phyloP scores from a whole-genome alignment of 2,797 vertebrate species.

The Lithobates pipiens region DNA sequence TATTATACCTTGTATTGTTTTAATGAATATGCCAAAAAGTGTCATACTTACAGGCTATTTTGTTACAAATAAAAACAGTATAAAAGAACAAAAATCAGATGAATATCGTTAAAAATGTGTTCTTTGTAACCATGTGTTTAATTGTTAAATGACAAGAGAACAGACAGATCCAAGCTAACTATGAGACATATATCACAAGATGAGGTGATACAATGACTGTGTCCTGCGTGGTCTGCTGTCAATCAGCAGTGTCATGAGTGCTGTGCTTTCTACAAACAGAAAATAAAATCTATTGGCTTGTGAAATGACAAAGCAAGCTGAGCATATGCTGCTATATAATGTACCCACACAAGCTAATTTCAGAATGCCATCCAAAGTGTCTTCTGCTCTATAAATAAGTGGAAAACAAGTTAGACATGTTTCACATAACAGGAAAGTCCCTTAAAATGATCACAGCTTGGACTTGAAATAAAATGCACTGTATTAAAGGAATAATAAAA shows the following conservation, averaged over 20 bases:
- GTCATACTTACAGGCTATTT: too few relatives aligned
- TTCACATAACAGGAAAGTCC: neutral
- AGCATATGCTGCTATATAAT: conserved; percentile 55
- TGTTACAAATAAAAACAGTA: neutral
- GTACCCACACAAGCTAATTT: conserved; percentile 60
- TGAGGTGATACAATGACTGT: conserved; percentile 46
- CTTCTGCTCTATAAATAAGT: conserved; percentile 18
- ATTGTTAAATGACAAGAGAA: neutral
- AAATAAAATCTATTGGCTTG: conserved; percentile 44
- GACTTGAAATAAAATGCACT: too few relatives aligned
- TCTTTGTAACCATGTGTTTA: neutral
- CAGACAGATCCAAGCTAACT: conserved; percentile 1
- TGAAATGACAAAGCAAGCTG: conserved; percentile 42
- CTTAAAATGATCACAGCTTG: neutral
- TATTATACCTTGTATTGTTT: too few relatives aligned
- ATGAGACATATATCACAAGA: conserved; percentile 54
- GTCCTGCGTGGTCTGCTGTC: conserved; percentile 56
- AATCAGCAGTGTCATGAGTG: conserved; percentile 54
- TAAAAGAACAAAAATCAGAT: neutral
- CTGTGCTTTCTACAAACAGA: conserved; percentile 41
- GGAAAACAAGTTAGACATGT: neutral
- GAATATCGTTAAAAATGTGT: neutral
- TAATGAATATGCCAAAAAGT: too few relatives aligned
- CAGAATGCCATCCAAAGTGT: conserved; percentile 32
- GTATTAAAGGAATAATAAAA: too few relatives aligned